Conservation (phyloP, 2,797 vertebrate species). For the Sebastes glaucus region DNA sequence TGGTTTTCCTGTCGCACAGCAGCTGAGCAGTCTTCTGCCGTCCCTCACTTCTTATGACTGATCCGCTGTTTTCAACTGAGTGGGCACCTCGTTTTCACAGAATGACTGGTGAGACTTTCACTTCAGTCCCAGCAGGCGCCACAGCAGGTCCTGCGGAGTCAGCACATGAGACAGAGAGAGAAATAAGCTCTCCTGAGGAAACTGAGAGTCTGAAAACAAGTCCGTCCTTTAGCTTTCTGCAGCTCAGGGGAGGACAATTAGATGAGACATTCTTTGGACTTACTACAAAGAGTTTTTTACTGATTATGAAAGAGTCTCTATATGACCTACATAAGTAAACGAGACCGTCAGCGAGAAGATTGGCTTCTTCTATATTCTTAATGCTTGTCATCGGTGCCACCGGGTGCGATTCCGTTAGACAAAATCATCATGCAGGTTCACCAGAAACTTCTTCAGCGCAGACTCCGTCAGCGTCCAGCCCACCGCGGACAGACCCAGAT, state of each 20-base stretch:
- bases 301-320: no score
- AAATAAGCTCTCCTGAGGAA: background rate
- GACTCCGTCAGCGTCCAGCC: no score
- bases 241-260: background rate
- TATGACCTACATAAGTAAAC: no score
- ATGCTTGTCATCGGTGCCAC: no score
- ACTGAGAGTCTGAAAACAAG: background rate
- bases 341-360: no score
- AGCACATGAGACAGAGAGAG: background rate
- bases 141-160: background rate
- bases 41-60: background rate
- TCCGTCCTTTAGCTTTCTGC: background rate
- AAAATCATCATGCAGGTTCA: no score
- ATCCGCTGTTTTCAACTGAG: background rate
- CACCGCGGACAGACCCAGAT: no score
- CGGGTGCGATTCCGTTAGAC: no score
- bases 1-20: conserved; percentile 19
- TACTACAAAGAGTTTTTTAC: no score
- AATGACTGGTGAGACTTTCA: conserved; percentile 7
- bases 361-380: no score
- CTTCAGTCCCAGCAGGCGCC: background rate
- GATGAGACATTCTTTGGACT: background rate
- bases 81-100: background rate
- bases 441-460: no score
- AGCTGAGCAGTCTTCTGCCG: background rate